phyloP scores from a whole-genome alignment of 2,888 invertebrate species.

The Apamea sordens region DNA sequence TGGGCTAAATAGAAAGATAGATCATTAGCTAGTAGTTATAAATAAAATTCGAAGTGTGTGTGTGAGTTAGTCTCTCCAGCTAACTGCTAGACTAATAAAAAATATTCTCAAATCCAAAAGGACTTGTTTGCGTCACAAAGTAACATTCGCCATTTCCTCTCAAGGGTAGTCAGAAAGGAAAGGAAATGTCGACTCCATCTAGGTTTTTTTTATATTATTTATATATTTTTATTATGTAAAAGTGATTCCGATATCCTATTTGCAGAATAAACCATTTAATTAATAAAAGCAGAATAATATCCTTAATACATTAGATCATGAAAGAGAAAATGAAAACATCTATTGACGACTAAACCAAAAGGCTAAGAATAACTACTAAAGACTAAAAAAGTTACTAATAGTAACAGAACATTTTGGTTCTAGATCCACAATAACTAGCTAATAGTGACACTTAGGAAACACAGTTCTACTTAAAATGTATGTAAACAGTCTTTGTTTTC shows the following conservation, averaged over 20 bases:
- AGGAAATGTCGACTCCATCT: too few relatives aligned
- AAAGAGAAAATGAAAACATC: background rate
- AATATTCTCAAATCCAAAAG: background rate
- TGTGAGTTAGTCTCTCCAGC: background rate
- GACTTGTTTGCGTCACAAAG: background rate
- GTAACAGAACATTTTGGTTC: constrained; percentile 3
- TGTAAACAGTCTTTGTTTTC: constrained; percentile 55
- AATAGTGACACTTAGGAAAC: constrained; percentile 29
- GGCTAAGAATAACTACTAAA: background rate
- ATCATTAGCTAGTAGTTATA: background rate
- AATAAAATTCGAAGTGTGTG: background rate
- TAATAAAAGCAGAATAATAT: background rate
- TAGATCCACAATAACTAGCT: constrained; percentile 2
- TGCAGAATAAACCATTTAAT: too few relatives aligned
- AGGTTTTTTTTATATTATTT: too few relatives aligned
- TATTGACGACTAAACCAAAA: background rate
- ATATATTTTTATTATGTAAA: too few relatives aligned
- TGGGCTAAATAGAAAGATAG: too few relatives aligned
- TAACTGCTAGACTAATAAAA: background rate
- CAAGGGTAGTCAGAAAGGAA: too few relatives aligned
- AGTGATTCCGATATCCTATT: too few relatives aligned
- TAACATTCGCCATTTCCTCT: background rate
- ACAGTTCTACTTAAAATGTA: constrained; percentile 28
- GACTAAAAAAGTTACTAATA: background rate
- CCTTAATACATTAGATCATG: background rate